phyloP scores from a whole-genome alignment of 2,113 vertebrate genomes.

The Lophochroa leadbeateri region DNA sequence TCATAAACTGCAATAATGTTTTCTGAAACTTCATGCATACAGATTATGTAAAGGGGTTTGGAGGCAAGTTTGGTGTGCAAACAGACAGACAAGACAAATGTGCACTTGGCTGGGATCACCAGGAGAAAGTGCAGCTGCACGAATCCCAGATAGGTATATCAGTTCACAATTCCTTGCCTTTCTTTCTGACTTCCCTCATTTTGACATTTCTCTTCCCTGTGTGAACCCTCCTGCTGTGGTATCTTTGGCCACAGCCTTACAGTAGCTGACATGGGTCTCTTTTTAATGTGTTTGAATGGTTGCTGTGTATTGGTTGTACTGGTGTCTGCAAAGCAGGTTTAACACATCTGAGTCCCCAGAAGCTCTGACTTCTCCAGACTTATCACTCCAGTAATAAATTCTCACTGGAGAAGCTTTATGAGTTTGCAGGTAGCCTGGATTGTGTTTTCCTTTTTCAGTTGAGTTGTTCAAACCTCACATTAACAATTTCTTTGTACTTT shows the following conservation, averaged over 20 bases:
- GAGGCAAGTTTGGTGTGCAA: slow-evolving; percentile 97
- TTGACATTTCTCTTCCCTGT: not conserved
- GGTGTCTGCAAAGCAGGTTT: not conserved
- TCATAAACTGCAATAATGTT: not conserved
- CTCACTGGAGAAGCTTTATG: not conserved
- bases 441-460: not conserved
- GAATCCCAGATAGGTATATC: slow-evolving; percentile 94
- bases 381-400: not conserved
- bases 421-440: not conserved
- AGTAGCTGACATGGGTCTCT: not conserved
- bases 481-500: not conserved
- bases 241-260: not conserved
- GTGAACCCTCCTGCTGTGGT: not conserved
- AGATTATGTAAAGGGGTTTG: slow-evolving; percentile 97
- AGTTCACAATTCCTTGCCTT: not conserved
- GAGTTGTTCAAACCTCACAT: not conserved
- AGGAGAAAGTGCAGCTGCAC: slow-evolving; percentile 93
- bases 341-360: not conserved
- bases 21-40: slow-evolving; percentile 40
- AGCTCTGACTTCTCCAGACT: not conserved
- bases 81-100: slow-evolving; percentile 96
- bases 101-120: slow-evolving; percentile 96
- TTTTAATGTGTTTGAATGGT: not conserved
- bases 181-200: not conserved
- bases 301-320: not conserved